Percentiles rank a stretch among this genome's conserved stretches.
These are phyloP conservation scores for Drosophila infuscata DNA, from an alignment of 2,888 invertebrate genomes.

Conservation along the genomic window DNA sequence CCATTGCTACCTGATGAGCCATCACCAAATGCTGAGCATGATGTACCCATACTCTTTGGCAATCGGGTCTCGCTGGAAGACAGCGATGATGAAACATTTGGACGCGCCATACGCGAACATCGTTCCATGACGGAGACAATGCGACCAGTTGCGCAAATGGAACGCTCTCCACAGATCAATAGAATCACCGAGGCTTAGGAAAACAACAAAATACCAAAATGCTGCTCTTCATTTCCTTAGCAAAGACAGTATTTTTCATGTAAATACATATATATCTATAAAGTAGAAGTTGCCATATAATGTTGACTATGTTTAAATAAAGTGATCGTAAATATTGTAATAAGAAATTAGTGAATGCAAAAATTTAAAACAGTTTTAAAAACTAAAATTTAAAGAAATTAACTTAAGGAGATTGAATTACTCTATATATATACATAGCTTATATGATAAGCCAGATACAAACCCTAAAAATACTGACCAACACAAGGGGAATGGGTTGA, in stretches of 20 bases:
- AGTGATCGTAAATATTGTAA: conserved; percentile 25
- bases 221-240: conserved; percentile 65
- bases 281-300: conserved; percentile 51
- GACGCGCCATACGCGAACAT: conserved; percentile 86
- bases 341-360: neutral
- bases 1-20: conserved; percentile 16
- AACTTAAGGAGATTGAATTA: neutral
- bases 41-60: conserved; percentile 68
- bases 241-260: conserved; percentile 68
- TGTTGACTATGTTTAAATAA: conserved; percentile 60
- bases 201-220: conserved; percentile 12
- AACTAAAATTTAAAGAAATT: neutral
- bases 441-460: neutral
- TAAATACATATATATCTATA: conserved; percentile 41
- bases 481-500: neutral
- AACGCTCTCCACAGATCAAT: conserved; percentile 5
- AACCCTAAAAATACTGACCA: neutral
- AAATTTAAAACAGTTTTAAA: neutral
- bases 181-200: conserved; percentile 56
- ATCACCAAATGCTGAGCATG: conserved; percentile 1
- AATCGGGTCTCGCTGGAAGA: conserved; percentile 67
- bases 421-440: neutral
- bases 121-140: conserved; percentile 84
- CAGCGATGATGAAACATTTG: conserved; percentile 57
- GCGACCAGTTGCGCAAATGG: conserved; percentile 30